Conservation (phyloP, 1,140 invertebrate species). For the Leptinotarsa texana region DNA sequence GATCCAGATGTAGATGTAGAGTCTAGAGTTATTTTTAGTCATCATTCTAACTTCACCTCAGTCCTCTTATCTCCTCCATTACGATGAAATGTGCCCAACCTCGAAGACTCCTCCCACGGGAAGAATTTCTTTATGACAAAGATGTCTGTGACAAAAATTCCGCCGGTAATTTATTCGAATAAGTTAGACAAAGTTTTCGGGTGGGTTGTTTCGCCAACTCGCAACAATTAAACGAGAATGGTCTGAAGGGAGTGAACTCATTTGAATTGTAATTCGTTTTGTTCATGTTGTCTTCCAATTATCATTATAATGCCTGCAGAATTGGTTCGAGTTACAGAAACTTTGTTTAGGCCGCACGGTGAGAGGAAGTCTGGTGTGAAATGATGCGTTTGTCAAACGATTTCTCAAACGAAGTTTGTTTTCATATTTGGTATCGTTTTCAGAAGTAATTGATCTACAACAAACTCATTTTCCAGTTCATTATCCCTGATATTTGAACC, state of each 20-base stretch:
- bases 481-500: no score
- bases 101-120: not conserved
- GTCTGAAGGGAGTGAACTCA: not conserved
- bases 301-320: not conserved
- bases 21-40: no score
- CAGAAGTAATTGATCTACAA: no score
- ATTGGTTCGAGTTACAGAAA: not conserved
- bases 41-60: not conserved
- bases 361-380: not conserved
- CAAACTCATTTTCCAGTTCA: no score
- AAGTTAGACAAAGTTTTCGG: constrained; percentile 2
- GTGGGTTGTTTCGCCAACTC: constrained; percentile 1
- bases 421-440: no score
- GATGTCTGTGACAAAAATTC: not conserved
- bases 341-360: not conserved
- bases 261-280: constrained; percentile 7
- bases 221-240: not conserved
- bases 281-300: constrained; percentile 8
- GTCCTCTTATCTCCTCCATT: not conserved
- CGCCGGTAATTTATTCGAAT: not conserved
- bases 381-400: not conserved
- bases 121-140: constrained; percentile 4
- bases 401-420: not conserved
- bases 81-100: not conserved
- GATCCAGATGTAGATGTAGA: no score